Conservation (phyloP, 1,140 invertebrate species). For the Antheraea pernyi region DNA sequence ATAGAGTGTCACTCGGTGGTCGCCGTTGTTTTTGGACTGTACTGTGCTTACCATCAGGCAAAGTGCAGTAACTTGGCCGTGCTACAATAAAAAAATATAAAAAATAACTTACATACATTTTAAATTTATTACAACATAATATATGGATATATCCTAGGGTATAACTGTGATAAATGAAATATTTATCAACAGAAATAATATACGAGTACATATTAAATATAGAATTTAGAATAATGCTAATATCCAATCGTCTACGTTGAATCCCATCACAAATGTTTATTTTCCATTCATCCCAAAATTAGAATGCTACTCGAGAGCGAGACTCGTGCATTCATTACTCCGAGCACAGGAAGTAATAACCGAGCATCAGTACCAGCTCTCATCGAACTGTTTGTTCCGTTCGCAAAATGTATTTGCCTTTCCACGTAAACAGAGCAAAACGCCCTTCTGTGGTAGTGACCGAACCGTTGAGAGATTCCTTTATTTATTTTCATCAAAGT, state of each 20-base stretch:
- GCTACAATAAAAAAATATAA: too few species aligned
- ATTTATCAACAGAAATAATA: too few species aligned
- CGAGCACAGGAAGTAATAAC: conserved; percentile 32
- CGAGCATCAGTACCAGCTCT: conserved; percentile 23
- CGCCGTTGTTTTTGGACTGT: too few species aligned
- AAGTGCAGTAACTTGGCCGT: too few species aligned
- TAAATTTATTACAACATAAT: too few species aligned
- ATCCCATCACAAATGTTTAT: neutral
- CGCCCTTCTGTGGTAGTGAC: conserved; percentile 14
- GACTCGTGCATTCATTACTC: conserved; percentile 1
- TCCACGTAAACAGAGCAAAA: conserved; percentile 27
- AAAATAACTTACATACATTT: too few species aligned
- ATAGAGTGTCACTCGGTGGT: too few species aligned
- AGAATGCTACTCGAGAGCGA: neutral
- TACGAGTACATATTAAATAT: too few species aligned
- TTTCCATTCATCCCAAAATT: neutral
- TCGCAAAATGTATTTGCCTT: conserved; percentile 30
- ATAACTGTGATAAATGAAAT: too few species aligned
- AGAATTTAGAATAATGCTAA: neutral
- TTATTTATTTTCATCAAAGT: conserved; percentile 34
- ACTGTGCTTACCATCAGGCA: too few species aligned
- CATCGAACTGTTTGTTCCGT: conserved; percentile 28
- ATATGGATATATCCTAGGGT: too few species aligned
- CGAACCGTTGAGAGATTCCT: conserved; percentile 26
- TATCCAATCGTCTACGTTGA: neutral